These are phyloP conservation scores for Diabrotica undecimpunctata DNA, from an alignment of 1,140 invertebrate species.

Conservation along the genomic window DNA sequence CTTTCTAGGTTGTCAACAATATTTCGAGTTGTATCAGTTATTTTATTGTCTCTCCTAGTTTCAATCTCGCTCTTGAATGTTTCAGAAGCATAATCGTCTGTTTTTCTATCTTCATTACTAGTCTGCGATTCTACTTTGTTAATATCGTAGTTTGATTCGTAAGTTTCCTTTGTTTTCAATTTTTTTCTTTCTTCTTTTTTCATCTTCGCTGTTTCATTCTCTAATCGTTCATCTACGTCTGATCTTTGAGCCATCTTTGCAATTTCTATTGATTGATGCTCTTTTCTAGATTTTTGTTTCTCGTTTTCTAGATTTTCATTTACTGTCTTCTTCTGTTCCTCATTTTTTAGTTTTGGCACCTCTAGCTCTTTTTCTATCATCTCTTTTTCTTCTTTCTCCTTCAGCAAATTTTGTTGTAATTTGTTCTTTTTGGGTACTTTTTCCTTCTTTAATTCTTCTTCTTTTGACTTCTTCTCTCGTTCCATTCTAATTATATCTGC, in stretches of 20 bases:
- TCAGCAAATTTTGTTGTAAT: background rate
- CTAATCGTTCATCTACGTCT: background rate
- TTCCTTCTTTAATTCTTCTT: background rate
- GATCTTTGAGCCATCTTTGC: too few species aligned
- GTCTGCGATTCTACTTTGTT: constrained; percentile 24
- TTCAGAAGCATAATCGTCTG: constrained; percentile 11
- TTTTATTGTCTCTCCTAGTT: background rate
- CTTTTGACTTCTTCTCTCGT: background rate
- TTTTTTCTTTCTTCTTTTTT: background rate
- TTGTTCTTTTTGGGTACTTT: background rate
- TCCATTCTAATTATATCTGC: background rate
- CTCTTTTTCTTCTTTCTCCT: background rate
- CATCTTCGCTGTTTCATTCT: background rate
- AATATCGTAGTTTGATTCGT: constrained; percentile 22
- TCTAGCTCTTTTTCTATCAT: background rate
- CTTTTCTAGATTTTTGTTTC: background rate
- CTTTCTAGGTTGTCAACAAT: constrained; percentile 22
- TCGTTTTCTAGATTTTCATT: background rate
- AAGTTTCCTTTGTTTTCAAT: constrained; percentile 5
- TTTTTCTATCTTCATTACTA: constrained; percentile 17
- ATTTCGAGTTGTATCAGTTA: constrained; percentile 4
- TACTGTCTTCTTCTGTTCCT: constrained; percentile 22
- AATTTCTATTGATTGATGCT: background rate
- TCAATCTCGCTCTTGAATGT: background rate
- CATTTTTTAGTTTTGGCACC: background rate